Percentiles rank a stretch among this genome's conserved stretches.
phyloP scores from a whole-genome alignment of 2,113 vertebrate species.

The Alethe diademata region DNA sequence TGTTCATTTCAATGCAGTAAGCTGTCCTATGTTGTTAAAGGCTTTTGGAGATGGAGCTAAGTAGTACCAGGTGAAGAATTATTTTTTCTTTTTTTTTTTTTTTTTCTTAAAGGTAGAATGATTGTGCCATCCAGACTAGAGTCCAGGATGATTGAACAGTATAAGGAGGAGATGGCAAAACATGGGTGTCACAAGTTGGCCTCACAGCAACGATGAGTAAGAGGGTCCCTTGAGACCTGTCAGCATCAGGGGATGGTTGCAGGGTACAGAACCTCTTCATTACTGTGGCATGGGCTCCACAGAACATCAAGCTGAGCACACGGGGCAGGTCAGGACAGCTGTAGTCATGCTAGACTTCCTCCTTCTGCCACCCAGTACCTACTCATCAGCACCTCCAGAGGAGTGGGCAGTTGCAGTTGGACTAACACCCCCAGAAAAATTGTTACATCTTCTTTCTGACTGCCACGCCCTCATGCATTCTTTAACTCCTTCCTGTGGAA shows the following conservation, averaged over 20 bases:
- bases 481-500: background rate
- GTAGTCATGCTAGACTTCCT: background rate
- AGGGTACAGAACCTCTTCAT: background rate
- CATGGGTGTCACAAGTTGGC: fast-evolving
- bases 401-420: fast-evolving
- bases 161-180: background rate
- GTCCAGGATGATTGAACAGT: background rate
- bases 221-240: background rate
- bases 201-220: background rate
- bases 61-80: background rate
- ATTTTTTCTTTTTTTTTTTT: background rate
- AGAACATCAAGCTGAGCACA: background rate
- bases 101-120: background rate
- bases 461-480: background rate
- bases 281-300: background rate
- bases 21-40: background rate
- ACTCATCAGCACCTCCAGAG: background rate
- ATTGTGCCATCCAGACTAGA: background rate
- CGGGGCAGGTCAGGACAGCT: background rate
- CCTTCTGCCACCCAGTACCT: background rate
- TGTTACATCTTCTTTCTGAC: background rate
- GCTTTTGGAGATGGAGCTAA: background rate
- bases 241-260: fast-evolving
- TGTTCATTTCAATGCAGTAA: background rate
- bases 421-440: background rate